Conservation (phyloP, 1,140 invertebrate genomes). For the Dryas iulia region DNA sequence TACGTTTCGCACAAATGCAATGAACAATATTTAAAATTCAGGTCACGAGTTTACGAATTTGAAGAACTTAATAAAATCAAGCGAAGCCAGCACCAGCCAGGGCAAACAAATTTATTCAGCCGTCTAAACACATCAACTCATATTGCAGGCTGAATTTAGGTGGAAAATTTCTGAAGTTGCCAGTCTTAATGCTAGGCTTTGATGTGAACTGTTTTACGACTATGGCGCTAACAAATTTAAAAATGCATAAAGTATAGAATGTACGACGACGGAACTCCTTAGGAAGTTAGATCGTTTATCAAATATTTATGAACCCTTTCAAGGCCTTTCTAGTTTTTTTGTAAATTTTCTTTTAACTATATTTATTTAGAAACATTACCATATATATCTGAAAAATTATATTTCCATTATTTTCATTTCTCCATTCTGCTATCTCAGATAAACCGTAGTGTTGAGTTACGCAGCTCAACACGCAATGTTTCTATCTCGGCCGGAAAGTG, state of each 20-base stretch:
- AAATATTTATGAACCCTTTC: background rate
- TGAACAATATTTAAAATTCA: conserved; percentile 2
- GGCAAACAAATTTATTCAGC: conserved; percentile 33
- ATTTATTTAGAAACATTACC: too few relatives aligned
- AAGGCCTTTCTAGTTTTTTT: background rate
- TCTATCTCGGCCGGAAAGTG: too few relatives aligned
- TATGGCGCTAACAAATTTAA: conserved; percentile 7
- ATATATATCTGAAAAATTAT: too few relatives aligned
- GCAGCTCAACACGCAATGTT: too few relatives aligned
- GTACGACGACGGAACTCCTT: background rate
- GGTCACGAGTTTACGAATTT: conserved; percentile 22
- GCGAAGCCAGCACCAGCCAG: background rate
- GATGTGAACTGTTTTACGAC: conserved; percentile 14
- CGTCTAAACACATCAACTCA: conserved; percentile 22
- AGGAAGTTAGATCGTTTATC: background rate
- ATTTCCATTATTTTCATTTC: too few relatives aligned
- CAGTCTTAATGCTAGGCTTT: conserved; percentile 11
- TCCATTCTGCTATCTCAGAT: too few relatives aligned
- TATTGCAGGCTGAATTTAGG: conserved; percentile 36
- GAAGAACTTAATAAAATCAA: conserved; percentile 31
- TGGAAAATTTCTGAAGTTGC: conserved; percentile 26
- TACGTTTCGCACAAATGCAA: background rate
- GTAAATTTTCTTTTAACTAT: background rate
- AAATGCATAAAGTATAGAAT: conserved; percentile 5
- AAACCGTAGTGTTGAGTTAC: too few relatives aligned